Base-by-base conservation (phyloP, 2,797 vertebrate species). In the Silurus aristotelis region DNA sequence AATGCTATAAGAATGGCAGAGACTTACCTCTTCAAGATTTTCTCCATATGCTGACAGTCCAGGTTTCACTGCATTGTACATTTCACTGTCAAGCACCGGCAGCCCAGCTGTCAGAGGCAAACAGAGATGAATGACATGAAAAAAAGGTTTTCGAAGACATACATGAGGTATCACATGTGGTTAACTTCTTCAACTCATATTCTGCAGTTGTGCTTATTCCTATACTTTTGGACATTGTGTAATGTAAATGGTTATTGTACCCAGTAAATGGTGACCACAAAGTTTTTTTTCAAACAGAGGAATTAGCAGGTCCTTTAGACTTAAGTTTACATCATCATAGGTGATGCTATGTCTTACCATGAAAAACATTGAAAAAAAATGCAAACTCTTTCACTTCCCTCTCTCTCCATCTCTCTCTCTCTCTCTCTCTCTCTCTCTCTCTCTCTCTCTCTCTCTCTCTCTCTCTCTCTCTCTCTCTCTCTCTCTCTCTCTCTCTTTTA, bases 1-100 rank as follows among this genome's bases (percentile, higher is more conserved):
- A 81, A 67, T 84, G 82, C 83, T 71, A 90, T 85, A 84, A 88
- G 52, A 87, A 89, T 70, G 68, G 87, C 88, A 88, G n/a, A 71
- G 61, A 91, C 95, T 90, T 93, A 99, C 98, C 96, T 95, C 94
- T 84, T 98, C 95, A 52, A 97, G 97, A 67, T 95, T 95, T 93
- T 98, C 96, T 90, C 95, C 97, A 87, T 97, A 99, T 1, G 97
- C 96, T 89, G 98, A 99, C 85, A 99, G 95, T 87, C 98, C 98
- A 19, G 98, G 98, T 90, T 99, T 99, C 91, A 99, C 96, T 61
- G 97, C 98, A 10, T 99, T 96, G 93, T 97, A 99, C 91, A 99
- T 94, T 93, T 99, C 98, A 90, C 96, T 96, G 93, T 97, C 97
- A 91, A 99, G 89, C 87, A 98, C 94, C 9, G 97, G 97, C 90